Percentiles rank a stretch among this genome's conserved stretches.
Evolutionary conservation across 2,113 vertebrate species (phyloP).

Genomic region (Pelusios castaneus): DNA sequence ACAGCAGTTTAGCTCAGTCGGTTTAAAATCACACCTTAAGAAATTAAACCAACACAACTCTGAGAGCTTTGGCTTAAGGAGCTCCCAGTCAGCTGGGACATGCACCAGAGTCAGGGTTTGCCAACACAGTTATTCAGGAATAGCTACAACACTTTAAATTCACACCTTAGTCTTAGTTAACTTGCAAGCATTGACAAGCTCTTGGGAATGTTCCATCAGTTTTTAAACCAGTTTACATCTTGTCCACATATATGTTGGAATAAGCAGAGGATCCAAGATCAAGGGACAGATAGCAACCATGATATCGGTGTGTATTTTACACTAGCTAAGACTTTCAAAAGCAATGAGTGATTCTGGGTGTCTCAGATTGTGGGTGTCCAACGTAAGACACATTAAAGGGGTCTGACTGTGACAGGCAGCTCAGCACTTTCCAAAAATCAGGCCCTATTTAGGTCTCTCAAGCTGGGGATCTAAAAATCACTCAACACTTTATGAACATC

Average conservation of each 20-base stretch:
- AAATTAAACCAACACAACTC: neutral
- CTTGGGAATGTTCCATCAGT: neutral
- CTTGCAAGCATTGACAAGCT: neutral
- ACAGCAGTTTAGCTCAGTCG: neutral
- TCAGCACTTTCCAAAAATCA: neutral
- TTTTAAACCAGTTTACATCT: neutral
- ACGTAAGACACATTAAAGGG: neutral
- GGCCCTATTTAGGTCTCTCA: neutral
- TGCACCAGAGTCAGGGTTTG: neutral
- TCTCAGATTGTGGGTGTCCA: neutral
- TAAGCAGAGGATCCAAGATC: neutral
- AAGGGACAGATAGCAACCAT: neutral
- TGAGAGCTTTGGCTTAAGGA: neutral
- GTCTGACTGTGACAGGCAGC: neutral
- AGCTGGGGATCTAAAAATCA: neutral
- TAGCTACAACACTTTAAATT: neutral
- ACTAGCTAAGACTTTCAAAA: neutral
- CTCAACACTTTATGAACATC: neutral
- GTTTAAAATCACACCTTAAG: neutral
- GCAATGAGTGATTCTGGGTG: neutral
- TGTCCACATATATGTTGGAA: neutral
- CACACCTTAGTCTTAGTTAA: neutral
- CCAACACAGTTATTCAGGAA: neutral
- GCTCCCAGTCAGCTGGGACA: neutral
- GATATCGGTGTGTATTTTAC: neutral